Conservation (phyloP, 2,113 vertebrate genomes). For the Amblyopsis rosae region DNA sequence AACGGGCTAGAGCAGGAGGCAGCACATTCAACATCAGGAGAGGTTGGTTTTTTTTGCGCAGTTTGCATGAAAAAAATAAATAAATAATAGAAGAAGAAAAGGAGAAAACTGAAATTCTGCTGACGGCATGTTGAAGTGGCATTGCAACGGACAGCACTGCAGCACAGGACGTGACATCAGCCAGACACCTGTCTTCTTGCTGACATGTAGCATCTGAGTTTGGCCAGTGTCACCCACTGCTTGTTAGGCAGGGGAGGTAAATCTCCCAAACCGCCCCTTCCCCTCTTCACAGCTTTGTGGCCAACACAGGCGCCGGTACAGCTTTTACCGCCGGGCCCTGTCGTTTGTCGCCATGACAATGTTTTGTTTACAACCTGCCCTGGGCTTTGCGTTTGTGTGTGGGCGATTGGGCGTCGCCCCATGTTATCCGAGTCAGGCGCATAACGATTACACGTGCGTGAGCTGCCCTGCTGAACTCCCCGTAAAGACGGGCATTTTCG, state of each 20-base stretch:
- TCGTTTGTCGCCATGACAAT: conserved; percentile 78
- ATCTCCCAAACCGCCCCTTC: conserved; percentile 3
- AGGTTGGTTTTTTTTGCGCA: conserved; percentile 61
- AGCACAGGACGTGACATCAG: conserved; percentile 17
- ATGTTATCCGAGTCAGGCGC: not conserved
- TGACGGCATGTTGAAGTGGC: conserved; percentile 56
- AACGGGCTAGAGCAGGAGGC: conserved; percentile 42
- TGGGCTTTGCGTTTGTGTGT: conserved; percentile 41
- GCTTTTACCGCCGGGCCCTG: conserved; percentile 47
- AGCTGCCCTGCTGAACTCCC: too few relatives aligned
- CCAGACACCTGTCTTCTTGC: conserved; percentile 15
- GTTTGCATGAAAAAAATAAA: conserved; percentile 55
- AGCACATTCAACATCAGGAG: conserved; percentile 65
- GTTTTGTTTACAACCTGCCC: conserved; percentile 56
- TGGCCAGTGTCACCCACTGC: conserved; percentile 28
- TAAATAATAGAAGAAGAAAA: too few relatives aligned
- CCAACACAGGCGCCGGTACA: conserved; percentile 39
- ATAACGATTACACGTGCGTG: too few relatives aligned
- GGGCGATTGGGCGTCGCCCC: conserved; percentile 36
- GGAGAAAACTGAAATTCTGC: conserved; percentile 52
- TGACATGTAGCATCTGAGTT: conserved; percentile 15
- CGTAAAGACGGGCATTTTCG: not conserved
- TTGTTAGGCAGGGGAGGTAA: conserved; percentile 41
- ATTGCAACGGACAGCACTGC: conserved; percentile 51
- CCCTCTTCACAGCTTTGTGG: conserved; percentile 36